Evolutionary conservation across 2,113 vertebrate species (phyloP), one percentile per base, ranked within the genome.

Genomic region (Coptodon bakossiorum): DNA sequence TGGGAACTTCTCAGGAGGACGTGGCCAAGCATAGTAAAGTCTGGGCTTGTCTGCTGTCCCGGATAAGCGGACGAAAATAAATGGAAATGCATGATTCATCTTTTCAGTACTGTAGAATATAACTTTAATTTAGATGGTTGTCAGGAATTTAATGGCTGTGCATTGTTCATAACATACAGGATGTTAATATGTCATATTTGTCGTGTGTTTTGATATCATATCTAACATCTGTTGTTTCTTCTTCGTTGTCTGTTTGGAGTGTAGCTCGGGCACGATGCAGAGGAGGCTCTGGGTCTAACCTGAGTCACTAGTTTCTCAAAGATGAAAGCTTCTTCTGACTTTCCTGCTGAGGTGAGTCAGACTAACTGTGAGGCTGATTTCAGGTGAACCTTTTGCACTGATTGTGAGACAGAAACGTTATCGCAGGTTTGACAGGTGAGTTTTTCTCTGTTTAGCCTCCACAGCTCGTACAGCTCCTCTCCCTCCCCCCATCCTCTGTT

Each of bases 321-420:
- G 68, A 76, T 12, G 4, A 29, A 76, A 48, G 71, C 14, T 29
- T 29, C 6, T 19, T 17, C 40, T 36, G 31, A 11, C 13, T 3
- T 5, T 59, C 13, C 31, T 66, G 17, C 61, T 66, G 17, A 38
- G 31, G 31, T 6, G 17, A n/a, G 40, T 19, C 9, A 17, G 22
- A 29, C 40, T 6, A 27, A 73, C 68, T 19, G 43, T 50, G 71
- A 27, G 10, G 24, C 16, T 31, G 71, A 50, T 78, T 50, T 12
- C 43, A 78, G 45, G 71, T 50, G 43, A 76, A 48, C 0, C 0
- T 73, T 29, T 29, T 7, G 40, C 14, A 19, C 27, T 0, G 43
- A 48, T 19, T 48, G 9, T 78, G 71, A 78, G 50, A 50, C 43
- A 50, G 43, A 50, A 48, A 48, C 9, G 10, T 50, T 50, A 78